Evolutionary conservation across 1,140 invertebrate genomes (phyloP).

Genomic region (Apocrypta bakeri): DNA sequence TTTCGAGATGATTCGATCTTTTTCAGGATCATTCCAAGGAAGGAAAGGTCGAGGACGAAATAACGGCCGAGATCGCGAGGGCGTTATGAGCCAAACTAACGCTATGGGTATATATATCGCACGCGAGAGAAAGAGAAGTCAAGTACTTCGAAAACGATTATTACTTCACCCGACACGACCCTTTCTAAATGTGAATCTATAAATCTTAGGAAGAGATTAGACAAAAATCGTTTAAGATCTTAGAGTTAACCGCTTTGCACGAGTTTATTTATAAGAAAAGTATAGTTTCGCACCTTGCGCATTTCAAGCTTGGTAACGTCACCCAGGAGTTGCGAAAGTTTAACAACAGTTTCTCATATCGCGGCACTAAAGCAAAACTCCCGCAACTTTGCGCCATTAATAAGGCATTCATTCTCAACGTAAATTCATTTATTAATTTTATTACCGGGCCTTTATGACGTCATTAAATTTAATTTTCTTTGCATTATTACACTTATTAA

Average conservation of each 20-base stretch:
- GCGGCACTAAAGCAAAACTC: conserved; percentile 25
- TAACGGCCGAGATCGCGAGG: too few species aligned
- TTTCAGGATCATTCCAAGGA: neutral
- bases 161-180: too few species aligned
- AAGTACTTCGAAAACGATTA: too few species aligned
- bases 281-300: conserved; percentile 22
- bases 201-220: too few species aligned
- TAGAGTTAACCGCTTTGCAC: too few species aligned
- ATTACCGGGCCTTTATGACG: conserved; percentile 20
- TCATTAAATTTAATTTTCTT: conserved; percentile 43
- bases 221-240: too few species aligned
- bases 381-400: conserved; percentile 36
- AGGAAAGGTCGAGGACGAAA: neutral
- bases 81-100: too few species aligned
- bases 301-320: conserved; percentile 20
- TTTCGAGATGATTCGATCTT: neutral
- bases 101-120: too few species aligned
- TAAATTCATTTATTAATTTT: conserved; percentile 42
- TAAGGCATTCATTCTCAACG: conserved; percentile 31
- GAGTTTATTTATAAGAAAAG: too few species aligned
- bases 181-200: too few species aligned
- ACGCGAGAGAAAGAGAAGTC: too few species aligned
- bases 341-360: conserved; percentile 48
- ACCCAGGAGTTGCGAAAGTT: conserved; percentile 32
- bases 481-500: conserved; percentile 12